Evolutionary conservation across 2,888 invertebrate genomes (phyloP).

Genomic region (Argyresthia goedartella): DNA sequence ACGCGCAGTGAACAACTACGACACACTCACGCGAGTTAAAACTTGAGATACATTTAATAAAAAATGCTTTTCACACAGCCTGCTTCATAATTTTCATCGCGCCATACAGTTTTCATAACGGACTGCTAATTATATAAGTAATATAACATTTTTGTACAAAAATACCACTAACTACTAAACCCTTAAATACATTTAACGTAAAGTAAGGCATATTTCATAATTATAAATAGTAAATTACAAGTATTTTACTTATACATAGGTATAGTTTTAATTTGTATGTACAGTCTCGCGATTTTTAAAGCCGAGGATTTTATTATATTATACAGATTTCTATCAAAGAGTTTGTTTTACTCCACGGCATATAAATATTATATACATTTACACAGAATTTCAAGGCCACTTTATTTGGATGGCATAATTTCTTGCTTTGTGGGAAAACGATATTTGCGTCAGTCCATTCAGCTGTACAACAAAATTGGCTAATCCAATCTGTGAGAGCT

Average conservation of each 20-base stretch:
- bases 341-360: neutral
- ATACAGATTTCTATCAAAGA: neutral
- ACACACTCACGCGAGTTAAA: no score
- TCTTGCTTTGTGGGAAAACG: neutral
- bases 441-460: neutral
- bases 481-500: slow-evolving; percentile 39
- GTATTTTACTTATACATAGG: slow-evolving; percentile 44
- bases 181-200: slow-evolving; percentile 34
- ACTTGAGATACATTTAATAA: slow-evolving; percentile 26
- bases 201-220: slow-evolving; percentile 57
- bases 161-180: slow-evolving; percentile 30
- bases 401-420: slow-evolving; percentile 13
- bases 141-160: slow-evolving; percentile 33
- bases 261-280: slow-evolving; percentile 33
- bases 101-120: neutral
- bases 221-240: slow-evolving; percentile 62
- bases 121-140: neutral
- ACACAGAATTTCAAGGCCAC: slow-evolving; percentile 16
- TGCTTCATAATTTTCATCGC: slow-evolving; percentile 17
- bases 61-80: slow-evolving; percentile 63
- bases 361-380: neutral
- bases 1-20: no score
- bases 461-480: slow-evolving; percentile 44
- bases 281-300: slow-evolving; percentile 65
- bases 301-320: slow-evolving; percentile 23